Conservation (phyloP, 1,140 invertebrate species). For the Cherax quadricarinatus region DNA sequence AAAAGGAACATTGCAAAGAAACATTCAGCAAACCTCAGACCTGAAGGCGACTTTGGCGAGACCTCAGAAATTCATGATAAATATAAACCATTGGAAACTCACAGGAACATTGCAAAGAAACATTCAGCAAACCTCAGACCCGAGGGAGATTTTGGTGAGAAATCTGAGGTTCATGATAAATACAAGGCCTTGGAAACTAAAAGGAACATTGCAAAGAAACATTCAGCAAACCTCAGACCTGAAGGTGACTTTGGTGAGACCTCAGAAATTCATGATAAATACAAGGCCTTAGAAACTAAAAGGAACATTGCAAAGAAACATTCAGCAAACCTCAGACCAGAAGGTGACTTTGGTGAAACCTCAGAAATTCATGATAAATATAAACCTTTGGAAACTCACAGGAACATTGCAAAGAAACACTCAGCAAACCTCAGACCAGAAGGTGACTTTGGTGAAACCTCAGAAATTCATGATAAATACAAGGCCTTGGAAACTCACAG, state of each 20-base stretch:
- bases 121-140: neutral
- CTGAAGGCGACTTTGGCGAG: conserved; percentile 30
- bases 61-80: conserved; percentile 42
- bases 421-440: conserved; percentile 28
- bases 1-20: conserved; percentile 34
- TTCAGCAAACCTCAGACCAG: conserved; percentile 16
- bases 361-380: conserved; percentile 40
- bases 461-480: conserved; percentile 29
- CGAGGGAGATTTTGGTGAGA: conserved; percentile 39
- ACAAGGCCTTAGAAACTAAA: neutral
- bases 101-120: conserved; percentile 29
- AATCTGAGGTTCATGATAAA: conserved; percentile 28
- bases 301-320: conserved; percentile 42
- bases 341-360: conserved; percentile 31
- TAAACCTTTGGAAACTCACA: neutral
- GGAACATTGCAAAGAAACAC: conserved; percentile 48
- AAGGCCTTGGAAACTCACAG: conserved; percentile 23
- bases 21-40: neutral
- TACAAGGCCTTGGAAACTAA: conserved; percentile 9
- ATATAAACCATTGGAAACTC: conserved; percentile 3
- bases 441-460: conserved; percentile 39
- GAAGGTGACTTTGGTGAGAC: conserved; percentile 40
- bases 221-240: conserved; percentile 38
- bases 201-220: conserved; percentile 44
- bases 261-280: conserved; percentile 36